Percentiles rank a stretch among this genome's conserved stretches.
Evolutionary conservation across 2,113 vertebrate genomes (phyloP).

Genomic region (Phoenicopterus ruber): DNA sequence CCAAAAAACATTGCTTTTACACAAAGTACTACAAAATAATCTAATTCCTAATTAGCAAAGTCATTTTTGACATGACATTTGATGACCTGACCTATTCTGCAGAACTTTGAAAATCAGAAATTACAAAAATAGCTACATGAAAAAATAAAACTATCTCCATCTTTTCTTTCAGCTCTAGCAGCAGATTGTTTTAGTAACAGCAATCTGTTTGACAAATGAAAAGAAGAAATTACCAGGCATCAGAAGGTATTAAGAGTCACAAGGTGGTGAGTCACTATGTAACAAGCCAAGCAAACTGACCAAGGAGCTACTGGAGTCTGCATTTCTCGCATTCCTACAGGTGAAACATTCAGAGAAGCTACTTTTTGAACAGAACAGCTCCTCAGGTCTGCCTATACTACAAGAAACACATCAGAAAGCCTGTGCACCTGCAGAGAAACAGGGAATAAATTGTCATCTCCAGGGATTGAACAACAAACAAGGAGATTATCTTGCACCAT

Average conservation of each 20-base stretch:
- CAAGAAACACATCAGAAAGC: not conserved
- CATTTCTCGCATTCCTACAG: not conserved
- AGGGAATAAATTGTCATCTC: not conserved
- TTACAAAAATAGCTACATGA: not conserved
- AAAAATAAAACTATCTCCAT: not conserved
- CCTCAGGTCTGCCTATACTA: not conserved
- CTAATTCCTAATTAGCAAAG: not conserved
- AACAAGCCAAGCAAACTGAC: slow-evolving; percentile 9
- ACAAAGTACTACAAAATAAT: not conserved
- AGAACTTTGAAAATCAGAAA: not conserved
- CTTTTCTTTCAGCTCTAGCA: not conserved
- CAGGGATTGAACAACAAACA: not conserved
- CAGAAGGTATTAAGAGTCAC: slow-evolving; percentile 3
- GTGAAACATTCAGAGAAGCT: not conserved
- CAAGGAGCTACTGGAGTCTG: not conserved
- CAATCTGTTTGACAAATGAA: slow-evolving; percentile 1
- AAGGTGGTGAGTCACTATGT: not conserved
- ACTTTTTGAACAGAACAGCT: not conserved
- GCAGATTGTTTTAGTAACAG: slow-evolving; percentile 13
- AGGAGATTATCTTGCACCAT: not conserved
- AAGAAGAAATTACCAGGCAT: not conserved
- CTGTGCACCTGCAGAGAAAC: not conserved
- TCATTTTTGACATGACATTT: not conserved
- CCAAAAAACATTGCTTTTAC: accelerated
- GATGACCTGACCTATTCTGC: not conserved